Evolutionary conservation across 2,113 vertebrate species (phyloP), one percentile per base, ranked within the genome.

Genomic region (Morone saxatilis): DNA sequence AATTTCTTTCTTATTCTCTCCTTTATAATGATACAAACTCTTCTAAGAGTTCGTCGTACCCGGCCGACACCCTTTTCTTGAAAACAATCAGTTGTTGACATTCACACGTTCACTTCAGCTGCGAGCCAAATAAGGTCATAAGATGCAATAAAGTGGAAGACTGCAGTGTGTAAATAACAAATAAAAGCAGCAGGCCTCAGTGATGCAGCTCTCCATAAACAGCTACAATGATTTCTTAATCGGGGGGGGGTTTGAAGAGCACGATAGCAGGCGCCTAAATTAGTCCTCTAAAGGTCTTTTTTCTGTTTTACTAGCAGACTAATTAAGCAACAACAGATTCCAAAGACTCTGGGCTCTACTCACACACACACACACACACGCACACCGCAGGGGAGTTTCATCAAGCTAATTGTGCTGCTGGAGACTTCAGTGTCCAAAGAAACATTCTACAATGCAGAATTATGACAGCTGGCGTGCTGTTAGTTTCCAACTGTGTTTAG

Each of bases 281-380:
- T 67, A 78, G 12, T 78, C 45, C 50, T 78, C 65, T 62, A 51
- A 68, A 36, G 19, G 38, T 71, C 36, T 68, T n/a, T 68, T 85
- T 60, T 65, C 19, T 54, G 10, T 78, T 93, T 89, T 87, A 89
- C 81, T n/a, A 83, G 84, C 57, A 53, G 11, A 38, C 84, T 85
- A 74, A 93, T 93, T 88, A 85, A 83, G 48, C 57, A 84, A 62
- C 87, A 87, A 77, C 69, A 76, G 66, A 91, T 82, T 86, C 84
- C 61, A 81, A 78, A 81, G 74, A 41, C 71, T 89, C 25, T 5
- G 41, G 51, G 45, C 16, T 31, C 31, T 31, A 31, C 31, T 3
- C 31, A 31, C 31, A 31, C 31, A 31, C 31, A 31, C 31, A 31
- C 31, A 31, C 31, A 31, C 51, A 65, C 68, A 65, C 71, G 65